These are phyloP conservation scores for Cynopterus sphinx DNA, from an alignment of 2,797 vertebrate species.

Conservation along the genomic window DNA sequence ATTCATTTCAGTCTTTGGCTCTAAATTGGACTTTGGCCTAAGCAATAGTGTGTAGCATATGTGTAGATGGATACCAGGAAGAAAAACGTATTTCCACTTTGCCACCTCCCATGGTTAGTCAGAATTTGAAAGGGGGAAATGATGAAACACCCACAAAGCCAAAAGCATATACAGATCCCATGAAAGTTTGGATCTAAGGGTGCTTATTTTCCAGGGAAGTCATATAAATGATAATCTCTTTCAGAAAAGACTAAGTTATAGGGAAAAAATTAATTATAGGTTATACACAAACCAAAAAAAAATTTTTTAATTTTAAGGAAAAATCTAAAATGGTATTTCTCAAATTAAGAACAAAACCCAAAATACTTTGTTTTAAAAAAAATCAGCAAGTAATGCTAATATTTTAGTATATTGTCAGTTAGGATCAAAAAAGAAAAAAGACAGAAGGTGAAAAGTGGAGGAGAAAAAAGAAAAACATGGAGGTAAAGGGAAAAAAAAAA, in stretches of 20 bases:
- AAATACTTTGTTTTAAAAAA: neutral
- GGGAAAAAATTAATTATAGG: neutral
- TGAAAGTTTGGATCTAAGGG: neutral
- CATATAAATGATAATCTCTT: neutral
- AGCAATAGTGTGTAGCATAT: neutral
- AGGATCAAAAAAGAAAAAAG: neutral
- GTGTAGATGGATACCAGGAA: neutral
- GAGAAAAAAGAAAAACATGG: neutral
- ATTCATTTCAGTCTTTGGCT: neutral
- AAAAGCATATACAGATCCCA: neutral
- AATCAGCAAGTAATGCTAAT: neutral
- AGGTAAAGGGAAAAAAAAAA: neutral
- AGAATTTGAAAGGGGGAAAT: neutral
- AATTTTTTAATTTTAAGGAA: neutral
- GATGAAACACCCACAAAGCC: neutral
- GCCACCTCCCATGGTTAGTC: neutral
- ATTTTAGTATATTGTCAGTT: neutral
- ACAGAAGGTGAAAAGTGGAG: neutral
- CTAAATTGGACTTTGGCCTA: neutral
- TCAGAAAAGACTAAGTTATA: neutral
- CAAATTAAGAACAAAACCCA: conserved; percentile 8
- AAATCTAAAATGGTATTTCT: neutral
- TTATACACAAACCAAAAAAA: neutral
- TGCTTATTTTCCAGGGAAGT: neutral
- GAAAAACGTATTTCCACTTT: neutral